These are phyloP conservation scores for Hystrix brachyura DNA, from an alignment of 2,113 vertebrate species.

Conservation along the genomic window DNA sequence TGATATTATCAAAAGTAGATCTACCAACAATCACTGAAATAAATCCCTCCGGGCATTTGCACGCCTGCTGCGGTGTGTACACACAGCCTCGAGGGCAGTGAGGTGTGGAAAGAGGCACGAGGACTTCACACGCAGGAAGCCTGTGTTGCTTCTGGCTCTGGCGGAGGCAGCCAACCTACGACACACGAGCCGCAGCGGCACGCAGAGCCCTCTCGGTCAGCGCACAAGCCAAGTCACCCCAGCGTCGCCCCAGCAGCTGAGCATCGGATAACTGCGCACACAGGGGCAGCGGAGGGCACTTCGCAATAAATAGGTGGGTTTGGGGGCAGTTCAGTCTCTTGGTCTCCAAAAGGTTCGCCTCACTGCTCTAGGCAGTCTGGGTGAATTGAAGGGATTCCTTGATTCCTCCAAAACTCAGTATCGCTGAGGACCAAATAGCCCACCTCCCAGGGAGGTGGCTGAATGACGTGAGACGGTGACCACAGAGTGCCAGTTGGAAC, in stretches of 20 bases:
- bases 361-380: neutral
- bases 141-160: neutral
- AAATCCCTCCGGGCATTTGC: neutral
- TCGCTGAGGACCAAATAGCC: neutral
- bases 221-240: neutral
- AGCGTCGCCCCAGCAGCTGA: neutral
- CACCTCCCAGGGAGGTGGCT: neutral
- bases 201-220: too few species aligned
- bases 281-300: neutral
- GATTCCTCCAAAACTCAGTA: neutral
- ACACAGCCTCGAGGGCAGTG: neutral
- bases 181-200: neutral
- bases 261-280: neutral
- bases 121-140: neutral
- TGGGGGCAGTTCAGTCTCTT: neutral
- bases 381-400: neutral
- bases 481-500: fast-evolving
- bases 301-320: neutral
- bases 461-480: neutral
- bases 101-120: neutral
- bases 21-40: neutral
- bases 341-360: neutral
- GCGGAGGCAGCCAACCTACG: neutral
- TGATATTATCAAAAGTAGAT: neutral
- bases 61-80: neutral